Evolutionary conservation across 2,888 invertebrate genomes (phyloP), one percentile per base, ranked within the genome.

Genomic region (Helicoverpa assulta): DNA sequence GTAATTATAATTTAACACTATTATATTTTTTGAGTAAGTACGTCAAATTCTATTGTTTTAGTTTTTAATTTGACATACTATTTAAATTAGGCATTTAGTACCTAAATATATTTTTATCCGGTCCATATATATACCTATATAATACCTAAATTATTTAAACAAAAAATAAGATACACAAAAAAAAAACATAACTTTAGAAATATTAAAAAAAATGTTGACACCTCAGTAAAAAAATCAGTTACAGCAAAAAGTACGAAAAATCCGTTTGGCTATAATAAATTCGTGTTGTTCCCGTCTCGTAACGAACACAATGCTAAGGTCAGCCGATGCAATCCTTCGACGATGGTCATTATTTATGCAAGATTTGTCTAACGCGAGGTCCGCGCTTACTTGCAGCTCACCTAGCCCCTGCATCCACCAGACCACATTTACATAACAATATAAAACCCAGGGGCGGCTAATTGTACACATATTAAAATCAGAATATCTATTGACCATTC

Each of bases 271-370:
- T 37, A 26, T 43, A 70, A 56, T 64, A 43, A 69, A 67, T 58
- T 74, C 21, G 16, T 55, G 33, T 19, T 50, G 59, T 70, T 47
- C 7, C 5, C 18, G 29, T 75, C 70, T 75, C n/a, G 76, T 79
- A 75, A 69, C 16, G 33, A 61, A 50, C 72, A 81, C 78, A 74
- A 77, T 73, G 0, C 37, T 73, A 61, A 78, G 87, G 84, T 86
- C 87, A 89, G 89, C 87, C 82, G 73, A 76, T 85, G 86, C 88
- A 88, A 83, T 82, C 79, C 68, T 78, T 73, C 80, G 76, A 82
- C 82, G 80, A 86, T 79, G 80, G 80, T 88, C 89, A 93, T 94
- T 94, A 93, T 87, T 89, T 95, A 95, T 95, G 94, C 95, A 93
- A 86, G 88, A 84, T 86, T 72, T 85, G 85, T 93, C 90, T 93